Conservation (phyloP, 2,888 invertebrate species). For the Sinelater perroti region DNA sequence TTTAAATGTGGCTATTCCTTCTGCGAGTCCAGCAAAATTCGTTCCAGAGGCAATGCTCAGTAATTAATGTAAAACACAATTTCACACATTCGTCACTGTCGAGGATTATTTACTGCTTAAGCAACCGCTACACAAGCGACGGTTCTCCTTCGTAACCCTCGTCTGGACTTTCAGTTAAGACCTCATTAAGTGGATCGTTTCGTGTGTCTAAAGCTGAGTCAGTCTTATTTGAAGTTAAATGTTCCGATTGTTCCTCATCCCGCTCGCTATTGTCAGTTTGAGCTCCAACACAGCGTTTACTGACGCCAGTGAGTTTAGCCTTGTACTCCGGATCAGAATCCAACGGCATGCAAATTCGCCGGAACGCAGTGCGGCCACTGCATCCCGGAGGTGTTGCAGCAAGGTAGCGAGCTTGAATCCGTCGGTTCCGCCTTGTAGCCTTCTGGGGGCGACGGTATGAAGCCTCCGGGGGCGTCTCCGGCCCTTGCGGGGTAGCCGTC, state of each 20-base stretch:
- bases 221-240: constrained; percentile 38
- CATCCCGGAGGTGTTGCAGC: constrained; percentile 51
- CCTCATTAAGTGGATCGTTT: constrained; percentile 48
- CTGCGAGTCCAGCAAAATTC: not conserved
- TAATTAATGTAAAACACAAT: constrained; percentile 13
- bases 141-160: constrained; percentile 86
- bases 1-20: constrained; percentile 2
- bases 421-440: constrained; percentile 54
- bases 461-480: constrained; percentile 40
- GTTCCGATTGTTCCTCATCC: constrained; percentile 35
- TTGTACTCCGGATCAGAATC: constrained; percentile 41
- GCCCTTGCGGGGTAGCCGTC: constrained; percentile 75
- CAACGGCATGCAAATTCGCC: constrained; percentile 51
- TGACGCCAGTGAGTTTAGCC: constrained; percentile 51
- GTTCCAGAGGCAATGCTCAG: constrained; percentile 5
- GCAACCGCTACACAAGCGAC: constrained; percentile 33
- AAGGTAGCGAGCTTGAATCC: constrained; percentile 65
- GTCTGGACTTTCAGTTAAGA: constrained; percentile 81
- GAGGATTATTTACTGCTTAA: constrained; percentile 29
- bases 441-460: constrained; percentile 60
- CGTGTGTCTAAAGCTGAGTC: constrained; percentile 30
- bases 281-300: constrained; percentile 69
- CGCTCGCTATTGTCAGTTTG: constrained; percentile 59
- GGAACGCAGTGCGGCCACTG: constrained; percentile 67
- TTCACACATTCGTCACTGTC: constrained; percentile 21